Evolutionary conservation across 1,140 invertebrate genomes (phyloP).

Genomic region (Cataglyphis hispanica): DNA sequence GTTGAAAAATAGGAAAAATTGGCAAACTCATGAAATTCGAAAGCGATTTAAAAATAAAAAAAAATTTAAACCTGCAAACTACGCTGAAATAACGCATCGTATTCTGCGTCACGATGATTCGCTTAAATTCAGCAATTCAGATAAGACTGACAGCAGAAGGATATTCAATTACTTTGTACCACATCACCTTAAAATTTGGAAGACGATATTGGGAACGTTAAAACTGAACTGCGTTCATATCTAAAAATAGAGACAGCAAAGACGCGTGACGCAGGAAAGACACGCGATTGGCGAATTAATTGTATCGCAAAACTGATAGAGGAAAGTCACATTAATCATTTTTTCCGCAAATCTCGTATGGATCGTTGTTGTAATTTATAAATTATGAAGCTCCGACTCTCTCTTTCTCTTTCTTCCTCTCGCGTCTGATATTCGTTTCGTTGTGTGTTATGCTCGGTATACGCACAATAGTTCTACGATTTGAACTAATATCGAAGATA

Average conservation of each 20-base stretch:
- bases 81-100: neutral
- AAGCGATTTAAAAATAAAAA: neutral
- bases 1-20: neutral
- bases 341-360: no score
- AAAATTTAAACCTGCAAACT: neutral
- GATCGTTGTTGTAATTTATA: neutral
- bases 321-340: no score
- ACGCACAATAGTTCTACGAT: no score
- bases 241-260: conserved; percentile 52
- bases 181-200: conserved; percentile 34
- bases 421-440: neutral
- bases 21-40: neutral
- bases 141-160: neutral
- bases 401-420: neutral
- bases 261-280: conserved; percentile 29
- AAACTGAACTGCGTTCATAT: conserved; percentile 29
- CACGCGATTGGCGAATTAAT: conserved; percentile 37
- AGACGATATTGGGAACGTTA: neutral
- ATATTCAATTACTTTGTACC: conserved; percentile 66
- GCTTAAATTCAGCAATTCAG: conserved; percentile 50
- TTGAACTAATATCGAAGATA: neutral
- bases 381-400: neutral
- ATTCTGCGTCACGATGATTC: conserved; percentile 36
- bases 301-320: neutral
- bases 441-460: neutral